Percentiles rank a stretch among this genome's conserved stretches.
These are phyloP conservation scores for Salarias fasciatus DNA, from an alignment of 2,797 vertebrate genomes.

Conservation along the genomic window DNA sequence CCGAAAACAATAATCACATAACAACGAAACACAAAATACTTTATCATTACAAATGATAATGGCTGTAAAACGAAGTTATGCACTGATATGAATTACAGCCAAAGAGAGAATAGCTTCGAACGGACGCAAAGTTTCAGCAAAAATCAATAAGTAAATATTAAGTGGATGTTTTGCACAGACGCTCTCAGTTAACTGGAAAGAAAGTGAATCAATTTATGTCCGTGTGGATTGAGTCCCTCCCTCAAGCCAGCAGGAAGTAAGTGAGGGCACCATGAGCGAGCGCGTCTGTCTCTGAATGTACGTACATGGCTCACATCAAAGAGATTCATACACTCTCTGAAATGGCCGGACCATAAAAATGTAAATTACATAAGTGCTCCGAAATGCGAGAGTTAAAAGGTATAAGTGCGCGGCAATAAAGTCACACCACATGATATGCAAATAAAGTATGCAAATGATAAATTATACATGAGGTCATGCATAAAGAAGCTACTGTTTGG, in stretches of 20 bases:
- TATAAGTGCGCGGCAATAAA: not conserved
- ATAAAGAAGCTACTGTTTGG: not conserved
- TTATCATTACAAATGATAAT: too few relatives aligned
- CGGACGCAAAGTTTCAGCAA: too few relatives aligned
- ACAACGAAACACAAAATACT: too few relatives aligned
- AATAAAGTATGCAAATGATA: not conserved
- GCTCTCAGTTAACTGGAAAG: not conserved
- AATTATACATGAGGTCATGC: not conserved
- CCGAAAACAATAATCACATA: too few relatives aligned
- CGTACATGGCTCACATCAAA: not conserved
- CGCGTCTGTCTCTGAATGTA: not conserved
- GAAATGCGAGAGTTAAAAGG: not conserved
- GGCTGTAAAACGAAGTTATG: too few relatives aligned
- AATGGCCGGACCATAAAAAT: not conserved
- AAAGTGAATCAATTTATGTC: not conserved
- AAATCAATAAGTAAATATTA: too few relatives aligned
- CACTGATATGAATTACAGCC: too few relatives aligned
- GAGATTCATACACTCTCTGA: not conserved
- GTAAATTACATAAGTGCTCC: not conserved
- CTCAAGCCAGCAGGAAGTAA: slow-evolving; percentile 19
- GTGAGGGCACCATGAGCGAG: not conserved
- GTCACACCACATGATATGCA: not conserved
- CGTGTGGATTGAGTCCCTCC: not conserved
- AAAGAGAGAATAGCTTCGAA: too few relatives aligned
- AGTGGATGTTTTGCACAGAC: too few relatives aligned